phyloP scores from a whole-genome alignment of 2,797 vertebrate genomes.

The Melanotaenia parkinsoni region DNA sequence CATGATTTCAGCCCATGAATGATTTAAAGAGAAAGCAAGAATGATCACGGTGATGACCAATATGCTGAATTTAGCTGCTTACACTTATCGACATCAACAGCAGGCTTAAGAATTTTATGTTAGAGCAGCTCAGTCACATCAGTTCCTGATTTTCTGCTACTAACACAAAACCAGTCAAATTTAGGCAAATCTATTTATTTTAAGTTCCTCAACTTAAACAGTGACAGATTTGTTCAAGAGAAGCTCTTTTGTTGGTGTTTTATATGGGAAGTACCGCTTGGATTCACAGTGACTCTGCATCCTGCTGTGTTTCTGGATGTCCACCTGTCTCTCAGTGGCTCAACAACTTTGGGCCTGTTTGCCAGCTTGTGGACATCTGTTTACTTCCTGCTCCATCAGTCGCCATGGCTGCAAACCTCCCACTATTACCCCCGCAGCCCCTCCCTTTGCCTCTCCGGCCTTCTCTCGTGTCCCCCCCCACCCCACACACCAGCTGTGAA shows the following conservation, averaged over 20 bases:
- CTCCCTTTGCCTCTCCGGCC: constrained; percentile 49
- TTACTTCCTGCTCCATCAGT: constrained; percentile 80
- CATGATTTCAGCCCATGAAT: constrained; percentile 2
- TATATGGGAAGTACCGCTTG: constrained; percentile 33
- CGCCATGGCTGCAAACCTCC: constrained; percentile 69
- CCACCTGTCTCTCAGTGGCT: constrained; percentile 72
- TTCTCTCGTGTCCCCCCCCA: constrained; percentile 69
- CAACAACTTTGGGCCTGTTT: constrained; percentile 64
- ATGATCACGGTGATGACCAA: not conserved
- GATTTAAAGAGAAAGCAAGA: not conserved
- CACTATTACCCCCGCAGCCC: constrained; percentile 25
- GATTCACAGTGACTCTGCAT: constrained; percentile 38
- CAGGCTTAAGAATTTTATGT: not conserved
- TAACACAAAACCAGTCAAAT: constrained; percentile 1
- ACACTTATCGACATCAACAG: not conserved
- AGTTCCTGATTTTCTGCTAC: not conserved
- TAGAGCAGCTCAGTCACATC: not conserved
- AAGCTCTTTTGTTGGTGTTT: constrained; percentile 20
- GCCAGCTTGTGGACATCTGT: constrained; percentile 84
- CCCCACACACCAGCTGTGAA: constrained; percentile 78
- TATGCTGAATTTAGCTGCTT: constrained; percentile 5
- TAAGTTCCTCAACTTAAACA: not conserved
- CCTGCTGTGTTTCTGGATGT: constrained; percentile 67
- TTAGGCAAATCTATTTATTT: constrained; percentile 12
- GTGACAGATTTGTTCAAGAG: constrained; percentile 44